Percentiles rank a stretch among this genome's conserved stretches.
Conservation (phyloP, 1,140 invertebrate genomes). For the Uloborus diversus region DNA sequence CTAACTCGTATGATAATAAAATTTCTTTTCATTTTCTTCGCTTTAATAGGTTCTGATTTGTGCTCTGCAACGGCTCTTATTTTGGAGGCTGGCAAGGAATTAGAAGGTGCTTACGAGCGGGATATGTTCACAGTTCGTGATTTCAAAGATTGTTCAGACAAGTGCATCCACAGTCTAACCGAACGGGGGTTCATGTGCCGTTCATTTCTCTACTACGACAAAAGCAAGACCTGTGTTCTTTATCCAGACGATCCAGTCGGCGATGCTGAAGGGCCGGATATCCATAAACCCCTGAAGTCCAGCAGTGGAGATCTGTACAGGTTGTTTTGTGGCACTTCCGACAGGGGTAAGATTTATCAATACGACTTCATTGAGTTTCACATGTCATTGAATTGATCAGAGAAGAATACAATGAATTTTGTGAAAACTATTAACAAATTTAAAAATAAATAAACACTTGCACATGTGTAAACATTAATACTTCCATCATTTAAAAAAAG, state of each 20-base stretch:
- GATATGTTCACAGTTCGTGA: slow-evolving; percentile 57
- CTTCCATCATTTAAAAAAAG: no score
- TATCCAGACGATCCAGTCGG: slow-evolving; percentile 78
- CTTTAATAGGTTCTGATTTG: slow-evolving; percentile 56
- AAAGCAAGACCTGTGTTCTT: slow-evolving; percentile 82
- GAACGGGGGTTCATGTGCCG: slow-evolving; percentile 60
- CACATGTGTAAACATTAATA: no score
- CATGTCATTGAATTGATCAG: background rate
- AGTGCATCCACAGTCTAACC: slow-evolving; percentile 57
- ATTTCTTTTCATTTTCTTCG: no score
- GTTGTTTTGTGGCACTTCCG: slow-evolving; percentile 60
- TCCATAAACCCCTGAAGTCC: slow-evolving; percentile 68
- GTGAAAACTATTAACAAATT: no score
- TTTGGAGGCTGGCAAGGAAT: slow-evolving; percentile 59
- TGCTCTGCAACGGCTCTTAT: slow-evolving; percentile 60
- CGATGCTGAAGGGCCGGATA: slow-evolving; percentile 63
- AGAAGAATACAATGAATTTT: no score
- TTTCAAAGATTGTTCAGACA: slow-evolving; percentile 59
- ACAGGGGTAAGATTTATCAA: slow-evolving; percentile 60
- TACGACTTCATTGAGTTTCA: background rate
- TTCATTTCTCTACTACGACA: slow-evolving; percentile 88
- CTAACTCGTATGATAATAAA: no score
- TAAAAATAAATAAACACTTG: no score
- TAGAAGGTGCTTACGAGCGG: slow-evolving; percentile 59
- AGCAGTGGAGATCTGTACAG: slow-evolving; percentile 60